Evolutionary conservation across 92 coral and sea anemone genomes (phyloP).

Genomic region (Micromussa lordhowensis): DNA sequence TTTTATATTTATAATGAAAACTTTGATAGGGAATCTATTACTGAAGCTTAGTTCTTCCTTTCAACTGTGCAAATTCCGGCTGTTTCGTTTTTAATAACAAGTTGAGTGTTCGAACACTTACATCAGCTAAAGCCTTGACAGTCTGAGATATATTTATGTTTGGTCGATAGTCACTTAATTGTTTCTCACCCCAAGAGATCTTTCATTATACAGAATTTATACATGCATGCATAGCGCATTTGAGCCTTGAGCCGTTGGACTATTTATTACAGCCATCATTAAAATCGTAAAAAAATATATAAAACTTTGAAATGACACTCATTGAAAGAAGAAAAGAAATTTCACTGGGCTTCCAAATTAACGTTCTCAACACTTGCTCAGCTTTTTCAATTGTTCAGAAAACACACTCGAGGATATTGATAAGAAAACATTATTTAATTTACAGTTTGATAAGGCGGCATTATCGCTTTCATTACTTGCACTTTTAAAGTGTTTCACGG

Average conservation of each 20-base stretch:
- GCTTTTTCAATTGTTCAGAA: background rate
- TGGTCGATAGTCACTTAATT: background rate
- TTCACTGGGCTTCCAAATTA: background rate
- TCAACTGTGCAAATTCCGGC: background rate
- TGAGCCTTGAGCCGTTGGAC: background rate
- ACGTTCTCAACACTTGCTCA: background rate
- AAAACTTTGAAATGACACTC: background rate
- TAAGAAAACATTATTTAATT: background rate
- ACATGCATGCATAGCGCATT: background rate
- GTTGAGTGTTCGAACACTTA: background rate
- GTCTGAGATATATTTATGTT: background rate
- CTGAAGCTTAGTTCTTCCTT: background rate
- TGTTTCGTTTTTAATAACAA: background rate
- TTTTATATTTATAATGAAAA: background rate
- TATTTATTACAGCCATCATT: background rate
- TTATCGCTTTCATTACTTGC: background rate
- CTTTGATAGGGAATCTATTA: background rate
- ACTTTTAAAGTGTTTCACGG: background rate
- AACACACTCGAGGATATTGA: background rate
- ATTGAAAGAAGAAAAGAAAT: background rate
- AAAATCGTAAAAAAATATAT: background rate
- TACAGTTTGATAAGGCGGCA: background rate
- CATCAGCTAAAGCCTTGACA: background rate
- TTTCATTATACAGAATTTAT: background rate
- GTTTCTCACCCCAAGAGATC: background rate